A percentile compares a stretch with the other conserved stretches of the same genome.
Conservation (phyloP, 2,113 vertebrate species). For the Burhinus oedicnemus region DNA sequence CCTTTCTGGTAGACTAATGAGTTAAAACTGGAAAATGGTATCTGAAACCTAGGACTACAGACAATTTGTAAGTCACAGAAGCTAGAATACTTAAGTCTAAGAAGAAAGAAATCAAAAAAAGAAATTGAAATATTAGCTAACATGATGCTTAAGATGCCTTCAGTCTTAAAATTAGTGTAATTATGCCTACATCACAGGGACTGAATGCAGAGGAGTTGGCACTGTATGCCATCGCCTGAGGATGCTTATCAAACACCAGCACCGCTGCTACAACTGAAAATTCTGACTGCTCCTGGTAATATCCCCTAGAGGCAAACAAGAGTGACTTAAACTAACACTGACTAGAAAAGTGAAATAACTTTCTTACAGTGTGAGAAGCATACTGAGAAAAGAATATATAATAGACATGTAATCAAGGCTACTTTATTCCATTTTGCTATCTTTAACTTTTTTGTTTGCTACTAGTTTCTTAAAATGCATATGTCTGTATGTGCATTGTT, state of each 20-base stretch:
- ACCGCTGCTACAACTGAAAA: not conserved
- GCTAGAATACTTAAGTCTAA: not conserved
- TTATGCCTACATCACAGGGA: not conserved
- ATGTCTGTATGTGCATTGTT: not conserved
- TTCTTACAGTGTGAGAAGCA: not conserved
- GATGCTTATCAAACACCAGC: not conserved
- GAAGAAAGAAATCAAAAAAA: not conserved
- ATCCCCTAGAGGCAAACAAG: not conserved
- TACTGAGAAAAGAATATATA: not conserved
- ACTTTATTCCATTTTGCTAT: not conserved
- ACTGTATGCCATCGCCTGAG: not conserved
- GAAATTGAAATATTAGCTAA: not conserved
- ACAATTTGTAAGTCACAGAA: not conserved
- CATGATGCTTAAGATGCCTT: not conserved
- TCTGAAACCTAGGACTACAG: not conserved
- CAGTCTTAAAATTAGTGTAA: not conserved
- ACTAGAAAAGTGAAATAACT: not conserved
- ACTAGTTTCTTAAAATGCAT: not conserved
- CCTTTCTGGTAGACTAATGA: not conserved
- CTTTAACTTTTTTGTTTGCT: not conserved
- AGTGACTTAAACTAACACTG: not conserved
- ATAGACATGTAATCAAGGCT: not conserved
- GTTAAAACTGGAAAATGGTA: not conserved
- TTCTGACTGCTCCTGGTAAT: not conserved
- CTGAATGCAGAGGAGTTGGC: not conserved